Conservation (phyloP, 2,888 invertebrate species). For the Smittia aterrima region DNA sequence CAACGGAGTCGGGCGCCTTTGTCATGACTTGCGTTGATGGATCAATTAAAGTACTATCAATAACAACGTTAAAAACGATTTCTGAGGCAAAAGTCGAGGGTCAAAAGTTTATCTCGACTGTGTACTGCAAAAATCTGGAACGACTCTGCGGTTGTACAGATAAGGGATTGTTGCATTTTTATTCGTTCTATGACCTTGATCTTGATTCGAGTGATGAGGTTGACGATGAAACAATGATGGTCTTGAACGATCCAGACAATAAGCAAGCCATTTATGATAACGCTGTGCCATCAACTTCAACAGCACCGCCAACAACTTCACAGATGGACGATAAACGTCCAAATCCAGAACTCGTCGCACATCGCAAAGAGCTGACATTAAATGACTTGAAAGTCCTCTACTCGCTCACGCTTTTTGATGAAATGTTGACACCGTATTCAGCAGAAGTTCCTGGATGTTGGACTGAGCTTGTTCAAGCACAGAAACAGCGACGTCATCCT, state of each 20-base stretch:
- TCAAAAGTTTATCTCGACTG: constrained; percentile 75
- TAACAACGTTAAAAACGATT: constrained; percentile 67
- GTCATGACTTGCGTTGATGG: constrained; percentile 76
- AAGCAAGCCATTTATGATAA: neutral
- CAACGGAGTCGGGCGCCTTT: constrained; percentile 57
- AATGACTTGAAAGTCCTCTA: constrained; percentile 68
- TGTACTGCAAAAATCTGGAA: constrained; percentile 85
- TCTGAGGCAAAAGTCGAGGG: constrained; percentile 67
- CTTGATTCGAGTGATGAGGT: constrained; percentile 70
- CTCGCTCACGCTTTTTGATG: constrained; percentile 73
- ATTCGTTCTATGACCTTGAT: constrained; percentile 70
- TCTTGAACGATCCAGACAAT: neutral
- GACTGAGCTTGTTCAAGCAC: constrained; percentile 90
- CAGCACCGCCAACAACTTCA: constrained; percentile 46
- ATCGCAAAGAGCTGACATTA: constrained; percentile 59
- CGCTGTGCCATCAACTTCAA: constrained; percentile 35
- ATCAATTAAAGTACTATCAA: constrained; percentile 67
- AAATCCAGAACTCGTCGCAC: constrained; percentile 55
- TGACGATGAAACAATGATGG: constrained; percentile 62
- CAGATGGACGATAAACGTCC: constrained; percentile 4
- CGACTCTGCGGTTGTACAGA: constrained; percentile 80
- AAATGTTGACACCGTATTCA: constrained; percentile 62
- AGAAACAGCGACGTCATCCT: constrained; percentile 83
- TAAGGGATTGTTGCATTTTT: constrained; percentile 79
- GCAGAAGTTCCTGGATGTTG: constrained; percentile 91